These are phyloP conservation scores for Pampusana beccarii DNA, from an alignment of 2,113 vertebrate species.

Conservation along the genomic window DNA sequence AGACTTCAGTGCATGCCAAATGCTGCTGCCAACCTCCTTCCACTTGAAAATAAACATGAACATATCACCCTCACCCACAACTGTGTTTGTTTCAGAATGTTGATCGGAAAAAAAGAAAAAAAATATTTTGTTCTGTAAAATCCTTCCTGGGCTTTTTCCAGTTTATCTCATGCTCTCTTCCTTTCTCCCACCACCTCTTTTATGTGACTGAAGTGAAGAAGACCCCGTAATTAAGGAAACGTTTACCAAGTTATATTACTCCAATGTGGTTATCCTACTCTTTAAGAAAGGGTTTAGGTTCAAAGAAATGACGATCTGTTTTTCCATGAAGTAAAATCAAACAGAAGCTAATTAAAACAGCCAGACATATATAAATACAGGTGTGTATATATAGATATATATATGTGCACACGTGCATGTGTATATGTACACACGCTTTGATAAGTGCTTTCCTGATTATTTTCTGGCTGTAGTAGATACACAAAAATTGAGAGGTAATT, in stretches of 20 bases:
- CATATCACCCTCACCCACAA: neutral
- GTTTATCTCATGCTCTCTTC: neutral
- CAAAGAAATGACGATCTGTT: neutral
- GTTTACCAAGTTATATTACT: neutral
- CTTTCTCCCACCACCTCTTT: neutral
- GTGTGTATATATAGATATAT: neutral
- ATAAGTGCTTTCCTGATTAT: neutral
- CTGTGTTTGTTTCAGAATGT: neutral
- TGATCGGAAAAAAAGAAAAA: neutral
- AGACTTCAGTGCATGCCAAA: neutral
- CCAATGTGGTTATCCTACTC: neutral
- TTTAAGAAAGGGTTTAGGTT: neutral
- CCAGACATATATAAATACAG: neutral
- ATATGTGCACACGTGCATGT: no score
- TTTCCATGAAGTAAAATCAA: neutral
- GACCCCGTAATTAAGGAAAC: neutral
- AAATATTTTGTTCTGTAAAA: neutral
- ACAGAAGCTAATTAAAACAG: neutral
- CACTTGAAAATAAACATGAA: constrained; percentile 17
- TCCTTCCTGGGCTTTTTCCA: neutral
- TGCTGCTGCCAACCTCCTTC: neutral
- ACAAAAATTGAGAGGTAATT: neutral
- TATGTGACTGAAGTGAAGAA: neutral
- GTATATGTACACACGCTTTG: neutral
- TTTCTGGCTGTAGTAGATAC: neutral